Percentiles rank a stretch among this genome's conserved stretches.
These are phyloP conservation scores for Eupithecia pulchellata DNA, from an alignment of 2,888 invertebrate genomes.

Conservation along the genomic window DNA sequence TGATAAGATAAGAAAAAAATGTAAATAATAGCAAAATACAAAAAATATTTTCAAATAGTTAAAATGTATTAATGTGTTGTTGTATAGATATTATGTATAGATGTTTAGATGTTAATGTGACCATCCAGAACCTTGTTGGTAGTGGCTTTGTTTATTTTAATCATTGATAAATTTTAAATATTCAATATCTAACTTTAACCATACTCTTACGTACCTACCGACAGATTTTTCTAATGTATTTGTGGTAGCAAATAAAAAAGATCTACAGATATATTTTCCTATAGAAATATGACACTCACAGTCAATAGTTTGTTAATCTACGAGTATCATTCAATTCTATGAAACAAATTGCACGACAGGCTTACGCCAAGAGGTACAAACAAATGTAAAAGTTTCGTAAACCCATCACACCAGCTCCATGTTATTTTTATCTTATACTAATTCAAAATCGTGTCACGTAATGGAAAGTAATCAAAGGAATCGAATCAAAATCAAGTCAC, in stretches of 20 bases:
- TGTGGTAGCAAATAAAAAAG: not conserved
- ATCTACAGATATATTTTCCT: not conserved
- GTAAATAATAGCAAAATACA: conserved; percentile 70
- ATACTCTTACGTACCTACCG: not conserved
- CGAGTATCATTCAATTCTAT: not conserved
- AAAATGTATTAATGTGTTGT: conserved; percentile 67
- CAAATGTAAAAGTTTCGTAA: not conserved
- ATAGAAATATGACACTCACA: not conserved
- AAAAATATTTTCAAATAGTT: conserved; percentile 70
- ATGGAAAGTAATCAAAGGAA: conserved; percentile 1
- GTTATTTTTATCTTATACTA: not conserved
- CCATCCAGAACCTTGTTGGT: conserved; percentile 42
- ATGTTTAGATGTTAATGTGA: conserved; percentile 55
- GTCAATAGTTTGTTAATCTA: not conserved
- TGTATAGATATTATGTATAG: conserved; percentile 67
- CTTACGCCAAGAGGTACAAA: not conserved
- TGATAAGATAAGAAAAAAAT: conserved; percentile 78
- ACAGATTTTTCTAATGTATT: not conserved
- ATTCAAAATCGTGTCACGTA: conserved; percentile 5
- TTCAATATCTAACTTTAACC: not conserved
- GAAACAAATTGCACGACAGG: not conserved
- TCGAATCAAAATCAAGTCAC: not conserved
- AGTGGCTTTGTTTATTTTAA: conserved; percentile 47
- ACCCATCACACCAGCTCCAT: not conserved
- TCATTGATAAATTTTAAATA: not conserved